Conservation (phyloP, 2,888 invertebrate species). For the Cheilosia impressa region DNA sequence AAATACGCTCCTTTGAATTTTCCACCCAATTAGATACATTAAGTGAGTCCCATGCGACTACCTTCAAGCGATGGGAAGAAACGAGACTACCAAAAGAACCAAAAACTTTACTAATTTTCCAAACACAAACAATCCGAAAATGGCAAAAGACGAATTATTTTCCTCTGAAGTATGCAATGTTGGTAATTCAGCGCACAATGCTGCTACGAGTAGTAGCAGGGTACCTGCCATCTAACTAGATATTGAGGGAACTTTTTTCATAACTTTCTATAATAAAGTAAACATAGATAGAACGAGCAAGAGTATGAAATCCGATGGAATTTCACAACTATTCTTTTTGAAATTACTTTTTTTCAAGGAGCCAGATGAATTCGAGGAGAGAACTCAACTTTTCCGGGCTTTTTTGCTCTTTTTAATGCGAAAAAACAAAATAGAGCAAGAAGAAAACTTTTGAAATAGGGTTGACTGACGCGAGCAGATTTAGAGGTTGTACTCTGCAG, state of each 20-base stretch:
- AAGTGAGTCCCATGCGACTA: background rate
- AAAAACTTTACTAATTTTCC: constrained; percentile 47
- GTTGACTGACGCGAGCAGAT: constrained; percentile 46
- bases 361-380: constrained; percentile 14
- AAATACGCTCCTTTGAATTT: constrained; percentile 6
- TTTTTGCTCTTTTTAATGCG: constrained; percentile 8
- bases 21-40: constrained; percentile 45
- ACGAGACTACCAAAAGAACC: background rate
- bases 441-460: constrained; percentile 29
- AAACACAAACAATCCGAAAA: constrained; percentile 60
- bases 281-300: constrained; percentile 25
- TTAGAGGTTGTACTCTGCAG: background rate
- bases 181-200: constrained; percentile 30
- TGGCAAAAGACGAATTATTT: constrained; percentile 58
- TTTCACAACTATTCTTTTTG: constrained; percentile 55
- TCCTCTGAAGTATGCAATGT: constrained; percentile 50
- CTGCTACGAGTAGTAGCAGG: constrained; percentile 2
- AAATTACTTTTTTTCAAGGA: constrained; percentile 59
- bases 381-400: constrained; percentile 15
- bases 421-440: background rate
- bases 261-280: constrained; percentile 62
- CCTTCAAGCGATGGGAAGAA: constrained; percentile 1
- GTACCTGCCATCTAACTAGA: constrained; percentile 38
- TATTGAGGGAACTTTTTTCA: constrained; percentile 58
- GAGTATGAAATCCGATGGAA: constrained; percentile 39